Evolutionary conservation across 2,888 invertebrate species (phyloP), one percentile per base, ranked within the genome.

Genomic region (Oxycera nigricornis): DNA sequence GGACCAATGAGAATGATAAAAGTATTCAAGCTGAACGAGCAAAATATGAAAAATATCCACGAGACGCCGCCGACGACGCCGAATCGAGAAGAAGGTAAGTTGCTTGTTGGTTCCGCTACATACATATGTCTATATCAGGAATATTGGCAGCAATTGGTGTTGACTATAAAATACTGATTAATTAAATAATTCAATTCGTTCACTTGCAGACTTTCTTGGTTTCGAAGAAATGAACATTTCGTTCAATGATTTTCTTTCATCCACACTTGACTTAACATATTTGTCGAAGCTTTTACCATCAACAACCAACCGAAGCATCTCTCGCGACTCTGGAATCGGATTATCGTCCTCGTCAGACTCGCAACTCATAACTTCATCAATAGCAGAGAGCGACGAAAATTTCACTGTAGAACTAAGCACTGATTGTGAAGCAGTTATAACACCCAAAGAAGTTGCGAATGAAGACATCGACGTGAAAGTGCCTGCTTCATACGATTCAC

Each of bases 321-420:
- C 81, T 70, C 75, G 79, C 22, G 82, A 82, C 78, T 82, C 82
- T 0, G 82, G 82, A 17, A 80, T 81, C 20, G 79, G 76, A n/a
- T 24, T 78, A 11, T 46, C 67, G n/a, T 52, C 41, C 1, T 30
- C 59, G 20, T 17, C 1, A 24, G 67, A 41, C 26, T 46, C 67
- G n/a, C 46, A 41, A 26, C 28, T 46, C 7, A 24, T 28, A 26
- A 30, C 11, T 26, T 7, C 30, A 28, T 30, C 59, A 7, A 24
- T 50, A 14, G 20, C 35, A 3, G 65, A 65, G 20, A 20, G n/a
- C 20, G 65, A 35, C 11, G 50, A 55, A 55, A n/a, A n/a, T n/a
- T n/a, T n/a, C n/a, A n/a, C n/a, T n/a, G n/a, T n/a, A n/a, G n/a
- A n/a, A n/a, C n/a, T n/a, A n/a, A n/a, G n/a, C n/a, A n/a, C n/a